Evolutionary conservation across 2,888 invertebrate species (phyloP).

Genomic region (Candidula unifasciata): DNA sequence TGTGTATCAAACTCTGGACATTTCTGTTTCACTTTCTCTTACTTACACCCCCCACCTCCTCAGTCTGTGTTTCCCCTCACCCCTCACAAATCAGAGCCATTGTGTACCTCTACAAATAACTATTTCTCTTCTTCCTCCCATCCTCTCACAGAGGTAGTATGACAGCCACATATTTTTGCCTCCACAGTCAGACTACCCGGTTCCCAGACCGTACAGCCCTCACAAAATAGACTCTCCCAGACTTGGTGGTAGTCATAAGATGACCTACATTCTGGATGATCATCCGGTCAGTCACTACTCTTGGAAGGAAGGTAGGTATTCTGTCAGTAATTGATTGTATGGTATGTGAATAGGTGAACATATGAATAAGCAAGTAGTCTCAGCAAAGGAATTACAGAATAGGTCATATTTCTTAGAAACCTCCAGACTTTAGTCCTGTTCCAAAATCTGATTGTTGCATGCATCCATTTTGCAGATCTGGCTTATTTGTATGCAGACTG

Average conservation of each 20-base stretch:
- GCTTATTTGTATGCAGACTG: no score
- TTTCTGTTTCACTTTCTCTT: no score
- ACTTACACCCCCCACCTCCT: not conserved
- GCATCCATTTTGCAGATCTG: no score
- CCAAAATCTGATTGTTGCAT: no score
- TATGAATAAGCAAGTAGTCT: no score
- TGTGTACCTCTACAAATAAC: no score
- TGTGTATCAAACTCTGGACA: no score
- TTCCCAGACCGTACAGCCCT: slow-evolving; percentile 65
- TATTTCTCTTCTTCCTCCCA: not conserved
- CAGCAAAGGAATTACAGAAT: no score
- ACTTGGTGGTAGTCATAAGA: slow-evolving; percentile 61
- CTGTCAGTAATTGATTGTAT: no score
- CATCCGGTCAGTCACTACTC: slow-evolving; percentile 63
- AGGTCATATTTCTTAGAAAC: no score
- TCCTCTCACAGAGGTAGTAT: slow-evolving; percentile 27
- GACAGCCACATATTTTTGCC: slow-evolving; percentile 56
- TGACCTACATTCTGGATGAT: slow-evolving; percentile 63
- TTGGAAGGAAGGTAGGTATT: slow-evolving; percentile 70
- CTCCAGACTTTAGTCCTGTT: no score
- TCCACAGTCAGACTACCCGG: slow-evolving; percentile 67
- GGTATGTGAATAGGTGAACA: no score
- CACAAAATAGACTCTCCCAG: slow-evolving; percentile 69
- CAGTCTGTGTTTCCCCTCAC: not conserved
- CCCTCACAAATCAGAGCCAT: not conserved